Evolutionary conservation across 2,797 vertebrate species (phyloP).

Genomic region (Vespertilio murinus): DNA sequence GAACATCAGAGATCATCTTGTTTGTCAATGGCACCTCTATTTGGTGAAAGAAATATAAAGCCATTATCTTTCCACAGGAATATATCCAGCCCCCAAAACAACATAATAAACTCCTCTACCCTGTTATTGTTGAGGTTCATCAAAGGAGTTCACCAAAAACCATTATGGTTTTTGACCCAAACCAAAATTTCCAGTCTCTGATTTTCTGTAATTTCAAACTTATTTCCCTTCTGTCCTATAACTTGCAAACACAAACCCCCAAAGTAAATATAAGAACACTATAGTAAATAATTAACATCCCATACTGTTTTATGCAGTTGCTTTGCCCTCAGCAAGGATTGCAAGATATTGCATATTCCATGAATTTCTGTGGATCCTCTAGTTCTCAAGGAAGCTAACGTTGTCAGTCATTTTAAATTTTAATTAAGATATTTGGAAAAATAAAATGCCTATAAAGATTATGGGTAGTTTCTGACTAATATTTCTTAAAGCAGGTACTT

Average conservation of each 20-base stretch:
- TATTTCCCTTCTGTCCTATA: constrained; percentile 75
- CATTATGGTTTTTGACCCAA: constrained; percentile 74
- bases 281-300: constrained; percentile 73
- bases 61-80: constrained; percentile 79
- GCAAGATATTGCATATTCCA: constrained; percentile 28
- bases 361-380: neutral
- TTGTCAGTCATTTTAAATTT: constrained; percentile 69
- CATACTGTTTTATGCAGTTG: constrained; percentile 53
- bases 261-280: constrained; percentile 63
- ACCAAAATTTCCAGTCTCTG: constrained; percentile 76
- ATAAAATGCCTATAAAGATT: constrained; percentile 43
- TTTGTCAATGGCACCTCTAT: constrained; percentile 81
- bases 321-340: constrained; percentile 43
- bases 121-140: constrained; percentile 70
- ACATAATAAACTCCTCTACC: constrained; percentile 61
- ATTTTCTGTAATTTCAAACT: constrained; percentile 77
- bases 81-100: constrained; percentile 76
- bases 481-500: constrained; percentile 15
- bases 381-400: constrained; percentile 51
- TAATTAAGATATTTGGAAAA: constrained; percentile 66
- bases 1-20: constrained; percentile 78
- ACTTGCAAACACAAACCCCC: constrained; percentile 75
- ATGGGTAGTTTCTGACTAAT: constrained; percentile 58
- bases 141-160: constrained; percentile 64
- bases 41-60: constrained; percentile 81